A percentile compares a stretch with the other conserved stretches of the same genome.
Evolutionary conservation across 1,140 invertebrate genomes (phyloP).

Genomic region (Lepidostoma basale): DNA sequence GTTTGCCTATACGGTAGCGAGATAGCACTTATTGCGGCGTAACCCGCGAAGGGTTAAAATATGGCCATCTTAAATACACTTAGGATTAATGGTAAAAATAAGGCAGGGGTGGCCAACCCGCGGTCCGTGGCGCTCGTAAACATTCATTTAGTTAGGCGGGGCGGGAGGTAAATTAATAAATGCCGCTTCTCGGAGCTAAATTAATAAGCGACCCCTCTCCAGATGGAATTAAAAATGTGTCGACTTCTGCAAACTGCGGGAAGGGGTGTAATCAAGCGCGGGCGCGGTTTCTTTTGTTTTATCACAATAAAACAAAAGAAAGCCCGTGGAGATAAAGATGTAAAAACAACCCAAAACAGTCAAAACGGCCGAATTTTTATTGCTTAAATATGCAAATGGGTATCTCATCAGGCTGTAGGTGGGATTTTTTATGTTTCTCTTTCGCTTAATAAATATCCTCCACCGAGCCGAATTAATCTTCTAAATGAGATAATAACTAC

Average conservation of each 20-base stretch:
- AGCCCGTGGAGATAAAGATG: slow-evolving; percentile 27
- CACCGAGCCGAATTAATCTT: slow-evolving; percentile 8
- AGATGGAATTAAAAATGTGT: slow-evolving; percentile 37
- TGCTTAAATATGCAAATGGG: slow-evolving; percentile 29
- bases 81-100: slow-evolving; percentile 30
- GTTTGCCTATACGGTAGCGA: too few species aligned
- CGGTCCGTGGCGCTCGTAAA: slow-evolving; percentile 31
- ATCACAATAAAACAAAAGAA: slow-evolving; percentile 34
- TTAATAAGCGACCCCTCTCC: slow-evolving; percentile 29
- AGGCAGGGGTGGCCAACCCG: slow-evolving; percentile 21
- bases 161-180: slow-evolving; percentile 34
- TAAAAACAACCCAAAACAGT: slow-evolving; percentile 39
- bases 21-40: slow-evolving; percentile 3
- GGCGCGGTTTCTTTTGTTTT: slow-evolving; percentile 32
- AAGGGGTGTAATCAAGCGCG: slow-evolving; percentile 21
- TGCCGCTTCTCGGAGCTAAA: too few species aligned
- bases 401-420: slow-evolving; percentile 10
- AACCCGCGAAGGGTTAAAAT: slow-evolving; percentile 10
- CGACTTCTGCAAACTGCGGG: slow-evolving; percentile 20
- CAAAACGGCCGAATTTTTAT: slow-evolving; percentile 12
- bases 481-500: slow-evolving; percentile 22
- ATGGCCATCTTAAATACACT: slow-evolving; percentile 28
- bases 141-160: slow-evolving; percentile 35
- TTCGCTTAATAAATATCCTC: not conserved
- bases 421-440: slow-evolving; percentile 12